Percentiles rank a stretch among this genome's conserved stretches.
Evolutionary conservation across 2,888 invertebrate genomes (phyloP).

Genomic region (Melolontha melolontha): DNA sequence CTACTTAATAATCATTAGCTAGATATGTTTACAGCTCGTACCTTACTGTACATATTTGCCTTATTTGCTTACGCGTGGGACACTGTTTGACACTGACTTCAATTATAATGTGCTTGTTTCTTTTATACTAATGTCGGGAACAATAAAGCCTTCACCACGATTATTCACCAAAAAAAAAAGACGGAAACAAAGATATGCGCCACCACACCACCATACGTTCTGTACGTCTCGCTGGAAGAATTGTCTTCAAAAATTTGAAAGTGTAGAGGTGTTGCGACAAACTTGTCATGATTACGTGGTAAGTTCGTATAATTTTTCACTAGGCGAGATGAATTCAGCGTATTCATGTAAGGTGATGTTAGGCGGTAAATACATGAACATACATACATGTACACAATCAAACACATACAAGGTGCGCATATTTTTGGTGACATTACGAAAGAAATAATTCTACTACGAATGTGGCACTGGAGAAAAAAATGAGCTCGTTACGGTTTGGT

Average conservation of each 20-base stretch:
- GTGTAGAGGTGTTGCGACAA: conserved; percentile 19
- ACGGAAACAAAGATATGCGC: conserved; percentile 15
- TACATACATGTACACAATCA: neutral
- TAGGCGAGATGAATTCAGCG: conserved; percentile 11
- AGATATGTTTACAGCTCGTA: neutral
- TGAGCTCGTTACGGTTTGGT: too few relatives aligned
- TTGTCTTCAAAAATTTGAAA: conserved; percentile 25
- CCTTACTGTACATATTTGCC: conserved; percentile 23
- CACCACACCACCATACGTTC: conserved; percentile 2
- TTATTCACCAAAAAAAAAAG: conserved; percentile 16
- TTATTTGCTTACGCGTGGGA: neutral
- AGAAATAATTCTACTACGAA: conserved; percentile 11
- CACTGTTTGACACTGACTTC: conserved; percentile 34
- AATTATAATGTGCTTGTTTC: conserved; percentile 8
- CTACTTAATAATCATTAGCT: too few relatives aligned
- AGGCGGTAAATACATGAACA: neutral
- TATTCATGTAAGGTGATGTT: conserved; percentile 10
- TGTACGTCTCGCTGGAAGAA: neutral
- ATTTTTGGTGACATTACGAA: conserved; percentile 24
- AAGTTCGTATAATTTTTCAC: neutral
- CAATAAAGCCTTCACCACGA: conserved; percentile 30
- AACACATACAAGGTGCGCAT: neutral
- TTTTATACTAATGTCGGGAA: conserved; percentile 29
- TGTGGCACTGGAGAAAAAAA: neutral
- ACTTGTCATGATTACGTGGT: neutral